Base-by-base conservation (phyloP, 1,140 invertebrate species). In the Piezodorus guildinii region DNA sequence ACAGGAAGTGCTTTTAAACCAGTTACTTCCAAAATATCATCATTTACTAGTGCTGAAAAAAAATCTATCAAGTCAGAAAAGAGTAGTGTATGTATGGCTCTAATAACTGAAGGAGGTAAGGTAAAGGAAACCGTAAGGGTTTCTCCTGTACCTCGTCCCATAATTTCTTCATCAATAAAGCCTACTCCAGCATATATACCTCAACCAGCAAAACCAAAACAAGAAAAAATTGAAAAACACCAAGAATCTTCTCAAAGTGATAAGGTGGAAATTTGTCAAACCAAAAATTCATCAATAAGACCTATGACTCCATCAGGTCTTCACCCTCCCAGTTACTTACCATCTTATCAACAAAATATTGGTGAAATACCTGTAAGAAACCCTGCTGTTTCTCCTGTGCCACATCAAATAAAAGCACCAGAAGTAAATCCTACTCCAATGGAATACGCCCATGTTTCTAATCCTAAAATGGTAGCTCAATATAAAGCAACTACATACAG, bases 271-370 rank as follows among this genome's bases (percentile, higher is more conserved):
- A 23, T 56, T 21, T 23, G 9, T 25, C 52, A 56, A 56, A 56
- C 52, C 9, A 56, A 25, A 56, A 25, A 6, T 27, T 16, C 23
- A 1, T 23, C 52, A 23, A 15, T 4, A 45, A 27, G 52, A 27
- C 65, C 69, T 14, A 51, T 66, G 15, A 68, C 69, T 43, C 62
- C 66, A 54, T 65, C 68, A 9, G 70, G 70, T 16, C 63, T 72
- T 17, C 69, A 72, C n/a, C 64, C 68, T 59, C 66, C 71, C 16
- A 49, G 65, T 16, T 75, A 56, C 4, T 60, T 72, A 69, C 81
- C 81, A 27, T 72, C 76, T 63, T 84, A 83, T 72, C 81, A 83
- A 71, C 77, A 79, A 74, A 77, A 82, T 70, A 76, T 81, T 70
- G 79, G 80, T 66, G 73, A 76, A 66, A 72, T 81, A 65, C 68